phyloP scores from a whole-genome alignment of 2,888 invertebrate genomes.

The Parochlus steinenii region DNA sequence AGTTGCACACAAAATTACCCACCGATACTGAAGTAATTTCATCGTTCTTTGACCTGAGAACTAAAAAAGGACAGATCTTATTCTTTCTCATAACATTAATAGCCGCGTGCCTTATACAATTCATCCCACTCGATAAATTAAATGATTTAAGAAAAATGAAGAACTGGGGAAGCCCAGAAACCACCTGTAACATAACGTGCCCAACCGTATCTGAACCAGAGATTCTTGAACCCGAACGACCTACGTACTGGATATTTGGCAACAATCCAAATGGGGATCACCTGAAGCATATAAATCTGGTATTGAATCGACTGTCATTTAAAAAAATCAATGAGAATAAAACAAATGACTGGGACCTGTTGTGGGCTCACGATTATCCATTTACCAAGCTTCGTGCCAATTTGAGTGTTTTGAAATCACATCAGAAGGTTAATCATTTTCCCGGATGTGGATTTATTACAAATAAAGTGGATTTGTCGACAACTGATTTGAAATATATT shows the following conservation, averaged over 20 bases:
- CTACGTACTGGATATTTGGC: slow-evolving; percentile 43
- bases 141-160: not conserved
- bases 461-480: slow-evolving; percentile 80
- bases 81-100: slow-evolving; percentile 13
- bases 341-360: slow-evolving; percentile 57
- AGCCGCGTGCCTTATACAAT: slow-evolving; percentile 12
- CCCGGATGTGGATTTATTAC: slow-evolving; percentile 89
- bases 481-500: slow-evolving; percentile 57
- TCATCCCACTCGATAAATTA: slow-evolving; percentile 11
- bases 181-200: not conserved
- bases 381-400: slow-evolving; percentile 33
- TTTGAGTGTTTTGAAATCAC: slow-evolving; percentile 41
- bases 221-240: slow-evolving; percentile 19
- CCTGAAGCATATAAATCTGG: slow-evolving; percentile 56
- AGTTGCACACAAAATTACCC: too few species aligned
- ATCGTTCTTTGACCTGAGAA: slow-evolving; percentile 15
- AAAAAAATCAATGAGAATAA: slow-evolving; percentile 34
- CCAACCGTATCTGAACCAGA: too few species aligned
- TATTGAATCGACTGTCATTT: slow-evolving; percentile 62
- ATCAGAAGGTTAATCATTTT: slow-evolving; percentile 82
- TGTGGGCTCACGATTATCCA: slow-evolving; percentile 93
- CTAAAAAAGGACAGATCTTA: slow-evolving; percentile 14
- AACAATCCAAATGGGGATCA: slow-evolving; percentile 36
- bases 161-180: not conserved
- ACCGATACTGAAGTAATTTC: too few species aligned